Evolutionary conservation across 2,888 invertebrate genomes (phyloP), one percentile per base, ranked within the genome.

Genomic region (Gnatocerus cornutus): DNA sequence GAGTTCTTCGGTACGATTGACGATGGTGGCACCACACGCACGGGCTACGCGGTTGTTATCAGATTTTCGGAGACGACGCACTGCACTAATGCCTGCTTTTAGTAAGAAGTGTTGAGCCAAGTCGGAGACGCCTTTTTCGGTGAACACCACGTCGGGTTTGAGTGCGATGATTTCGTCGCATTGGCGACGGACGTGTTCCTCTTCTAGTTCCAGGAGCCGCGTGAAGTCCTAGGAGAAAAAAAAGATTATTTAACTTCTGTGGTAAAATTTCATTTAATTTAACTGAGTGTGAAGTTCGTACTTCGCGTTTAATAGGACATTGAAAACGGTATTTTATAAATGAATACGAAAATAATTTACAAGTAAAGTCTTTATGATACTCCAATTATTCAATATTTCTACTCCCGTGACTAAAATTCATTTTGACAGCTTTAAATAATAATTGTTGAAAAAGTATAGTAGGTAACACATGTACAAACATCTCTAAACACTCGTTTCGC

Each of bases 61-160:
- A 0, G 96, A 93, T 85, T 99, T 99, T 74, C 98, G 92, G 4
- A 99, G 87, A 75, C 97, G 92, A 69, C 94, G 90, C 56, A 94
- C 87, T 14, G 93, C 94, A 0, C 92, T 92, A 64, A 92, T 91
- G 69, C 91, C 92, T 27, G 94, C 93, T 84, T 95, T 96, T 4
- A 96, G 84, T 30, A 97, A 86, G 83, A 92, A 96, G 81, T 97
- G 96, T 80, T 96, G 96, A 0, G 97, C 96, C 71, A 97, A 86
- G 84, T 97, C 96, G 0, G 98, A 98, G 12, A 99, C 92, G 10
- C 99, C 99, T 86, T 99, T 99, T 87, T 99, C 99, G 0, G 99
- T 99, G 84, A 99, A 96, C 8, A 99, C 91, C 0, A 99, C 84
- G 84, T 99, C 98, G 0, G 99, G 99, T 82, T 98, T 98, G 0